Evolutionary conservation across 2,888 invertebrate genomes (phyloP), one percentile per base, ranked within the genome.

Genomic region (Cryptus armator): DNA sequence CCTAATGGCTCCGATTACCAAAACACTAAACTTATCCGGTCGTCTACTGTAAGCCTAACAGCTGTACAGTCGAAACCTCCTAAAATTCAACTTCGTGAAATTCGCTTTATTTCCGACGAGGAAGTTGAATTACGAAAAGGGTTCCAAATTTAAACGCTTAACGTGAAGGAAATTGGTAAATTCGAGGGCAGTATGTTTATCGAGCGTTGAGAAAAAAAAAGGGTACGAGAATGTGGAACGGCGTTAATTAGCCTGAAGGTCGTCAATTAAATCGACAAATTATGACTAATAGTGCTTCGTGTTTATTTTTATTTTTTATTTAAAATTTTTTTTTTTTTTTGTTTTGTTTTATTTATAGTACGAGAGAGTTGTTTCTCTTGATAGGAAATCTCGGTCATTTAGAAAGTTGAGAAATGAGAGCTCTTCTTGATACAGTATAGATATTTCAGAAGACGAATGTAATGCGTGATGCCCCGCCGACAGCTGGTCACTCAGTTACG

Each of bases 391-490:
- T n/a, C 51, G 64, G 51, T 29, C 53, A 43, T 59, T 62, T 83
- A 78, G 78, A 83, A 83, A 83, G 78, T 72, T 24, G 72, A 78
- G 83, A 77, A 77, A 67, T 37, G 56, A 53, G 64, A 24, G 72
- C 44, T 51, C 48, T 62, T 53, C 29, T 29, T 51, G 14, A 62
- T 14, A 29, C n/a, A n/a, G 14, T 32, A 14, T 71, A 46, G 66
- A 67, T 67, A 59, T 72, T 59, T 48, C 56, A 67, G 71, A 48
- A 56, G 56, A 12, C 32, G 59, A 29, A 29, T 74, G 74, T 46
- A 12, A n/a, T 16, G 74, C 62, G 53, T 24, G 59, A 43, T 44
- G 59, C 12, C 48, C 24, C 59, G 59, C n/a, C 62, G 32, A 66
- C 66, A 76, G 66, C 53, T 53, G 66, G 76, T 66, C 43, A 66